phyloP scores from a whole-genome alignment of 2,797 vertebrate genomes.

The Buphagus erythrorhynchus region DNA sequence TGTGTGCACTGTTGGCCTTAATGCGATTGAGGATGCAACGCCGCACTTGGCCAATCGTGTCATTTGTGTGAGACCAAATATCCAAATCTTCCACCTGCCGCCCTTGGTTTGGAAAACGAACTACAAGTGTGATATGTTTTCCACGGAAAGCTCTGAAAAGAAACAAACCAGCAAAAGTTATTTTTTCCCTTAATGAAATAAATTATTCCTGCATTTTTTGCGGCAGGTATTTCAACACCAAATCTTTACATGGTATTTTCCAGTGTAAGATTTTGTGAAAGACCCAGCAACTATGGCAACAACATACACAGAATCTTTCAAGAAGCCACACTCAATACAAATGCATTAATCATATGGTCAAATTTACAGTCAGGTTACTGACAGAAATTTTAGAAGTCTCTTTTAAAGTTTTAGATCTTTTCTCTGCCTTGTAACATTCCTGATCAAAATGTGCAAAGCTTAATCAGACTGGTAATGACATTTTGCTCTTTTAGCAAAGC shows the following conservation, averaged over 20 bases:
- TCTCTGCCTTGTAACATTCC: not conserved
- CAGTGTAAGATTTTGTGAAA: not conserved
- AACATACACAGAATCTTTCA: not conserved
- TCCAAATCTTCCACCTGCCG: conserved; percentile 98
- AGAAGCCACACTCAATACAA: not conserved
- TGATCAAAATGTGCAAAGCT: not conserved
- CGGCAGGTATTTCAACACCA: not conserved
- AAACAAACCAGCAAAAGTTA: not conserved
- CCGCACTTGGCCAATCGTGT: conserved; percentile 96
- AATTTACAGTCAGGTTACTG: not conserved
- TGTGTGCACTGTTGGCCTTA: conserved; percentile 97
- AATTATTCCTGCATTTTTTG: not conserved
- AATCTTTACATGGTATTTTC: not conserved
- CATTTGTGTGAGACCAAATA: conserved; percentile 99
- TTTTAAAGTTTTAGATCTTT: not conserved
- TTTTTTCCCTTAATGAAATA: not conserved
- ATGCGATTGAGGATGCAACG: conserved; percentile 96
- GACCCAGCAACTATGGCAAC: not conserved
- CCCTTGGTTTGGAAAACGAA: conserved; percentile 98
- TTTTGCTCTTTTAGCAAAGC: not conserved
- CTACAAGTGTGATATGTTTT: conserved; percentile 96
- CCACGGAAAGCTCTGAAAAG: conserved; percentile 93
- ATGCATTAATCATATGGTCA: not conserved
- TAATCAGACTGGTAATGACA: not conserved
- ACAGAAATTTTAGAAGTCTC: not conserved